These are phyloP conservation scores for Penaeus japonicus DNA, from an alignment of 1,140 invertebrate genomes.

Conservation along the genomic window DNA sequence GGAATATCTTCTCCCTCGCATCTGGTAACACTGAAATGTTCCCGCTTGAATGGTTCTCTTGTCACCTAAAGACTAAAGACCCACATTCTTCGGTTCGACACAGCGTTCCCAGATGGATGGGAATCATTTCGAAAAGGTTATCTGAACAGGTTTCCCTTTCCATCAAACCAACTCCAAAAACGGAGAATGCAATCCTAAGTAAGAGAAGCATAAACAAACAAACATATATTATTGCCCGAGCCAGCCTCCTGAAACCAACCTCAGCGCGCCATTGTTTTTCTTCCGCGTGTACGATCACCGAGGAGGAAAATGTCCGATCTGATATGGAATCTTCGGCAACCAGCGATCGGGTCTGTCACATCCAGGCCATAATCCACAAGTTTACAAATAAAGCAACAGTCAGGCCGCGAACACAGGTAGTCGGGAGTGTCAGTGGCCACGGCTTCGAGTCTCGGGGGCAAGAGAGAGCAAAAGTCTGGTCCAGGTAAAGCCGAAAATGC, in stretches of 20 bases:
- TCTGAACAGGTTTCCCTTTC: background rate
- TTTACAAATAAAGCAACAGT: constrained; percentile 50
- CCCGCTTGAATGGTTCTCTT: constrained; percentile 32
- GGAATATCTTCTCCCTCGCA: too few relatives aligned
- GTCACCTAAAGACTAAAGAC: constrained; percentile 45
- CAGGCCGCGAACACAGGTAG: constrained; percentile 32
- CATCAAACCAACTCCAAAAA: too few relatives aligned
- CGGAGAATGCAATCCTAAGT: too few relatives aligned
- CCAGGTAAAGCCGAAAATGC: too few relatives aligned
- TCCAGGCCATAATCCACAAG: constrained; percentile 30
- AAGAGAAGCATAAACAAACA: too few relatives aligned
- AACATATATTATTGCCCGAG: too few relatives aligned
- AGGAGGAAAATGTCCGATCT: background rate
- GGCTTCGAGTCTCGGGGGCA: background rate
- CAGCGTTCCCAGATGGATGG: background rate
- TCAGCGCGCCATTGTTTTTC: background rate
- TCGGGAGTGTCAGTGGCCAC: background rate
- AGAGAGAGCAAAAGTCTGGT: background rate
- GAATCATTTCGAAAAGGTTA: constrained; percentile 9
- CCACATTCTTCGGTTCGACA: constrained; percentile 44
- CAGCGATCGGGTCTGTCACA: background rate
- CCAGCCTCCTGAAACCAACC: too few relatives aligned
- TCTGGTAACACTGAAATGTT: background rate
- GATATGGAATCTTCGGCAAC: background rate
- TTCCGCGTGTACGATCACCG: background rate